These are phyloP conservation scores for Electrona antarctica DNA, from an alignment of 2,113 vertebrate species.

Conservation along the genomic window DNA sequence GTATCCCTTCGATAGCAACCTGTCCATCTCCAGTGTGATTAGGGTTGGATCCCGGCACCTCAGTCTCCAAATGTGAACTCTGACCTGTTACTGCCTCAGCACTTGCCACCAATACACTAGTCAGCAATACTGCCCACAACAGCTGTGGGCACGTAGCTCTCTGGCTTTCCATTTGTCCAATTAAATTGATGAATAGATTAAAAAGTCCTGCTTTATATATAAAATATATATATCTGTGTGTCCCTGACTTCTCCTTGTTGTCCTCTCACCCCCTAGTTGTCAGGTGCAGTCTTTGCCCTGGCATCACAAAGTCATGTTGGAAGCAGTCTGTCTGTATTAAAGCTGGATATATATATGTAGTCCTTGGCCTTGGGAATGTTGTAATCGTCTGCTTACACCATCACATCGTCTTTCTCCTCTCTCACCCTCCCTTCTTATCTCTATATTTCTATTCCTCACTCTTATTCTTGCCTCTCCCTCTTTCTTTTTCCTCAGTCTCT, in stretches of 20 bases:
- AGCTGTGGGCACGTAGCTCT: conserved; percentile 35
- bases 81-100: not conserved
- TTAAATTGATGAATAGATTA: not conserved
- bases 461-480: not conserved
- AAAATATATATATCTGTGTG: not conserved
- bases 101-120: conserved; percentile 7
- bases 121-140: conserved; percentile 41
- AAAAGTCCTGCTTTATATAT: not conserved
- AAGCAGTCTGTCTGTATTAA: not conserved
- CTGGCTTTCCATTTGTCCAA: conserved; percentile 40
- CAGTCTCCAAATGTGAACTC: not conserved
- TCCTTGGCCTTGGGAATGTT: conserved; percentile 1
- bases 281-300: not conserved
- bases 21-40: conserved; percentile 3
- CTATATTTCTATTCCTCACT: not conserved
- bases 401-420: not conserved
- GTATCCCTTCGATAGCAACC: conserved; percentile 55
- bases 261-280: not conserved
- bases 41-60: not conserved
- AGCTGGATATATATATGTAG: not conserved
- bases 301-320: not conserved
- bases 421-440: not conserved
- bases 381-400: not conserved
- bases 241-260: not conserved
- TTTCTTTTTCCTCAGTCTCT: not conserved